phyloP scores from a whole-genome alignment of 2,888 invertebrate species.

The Alloplasta piceator region DNA sequence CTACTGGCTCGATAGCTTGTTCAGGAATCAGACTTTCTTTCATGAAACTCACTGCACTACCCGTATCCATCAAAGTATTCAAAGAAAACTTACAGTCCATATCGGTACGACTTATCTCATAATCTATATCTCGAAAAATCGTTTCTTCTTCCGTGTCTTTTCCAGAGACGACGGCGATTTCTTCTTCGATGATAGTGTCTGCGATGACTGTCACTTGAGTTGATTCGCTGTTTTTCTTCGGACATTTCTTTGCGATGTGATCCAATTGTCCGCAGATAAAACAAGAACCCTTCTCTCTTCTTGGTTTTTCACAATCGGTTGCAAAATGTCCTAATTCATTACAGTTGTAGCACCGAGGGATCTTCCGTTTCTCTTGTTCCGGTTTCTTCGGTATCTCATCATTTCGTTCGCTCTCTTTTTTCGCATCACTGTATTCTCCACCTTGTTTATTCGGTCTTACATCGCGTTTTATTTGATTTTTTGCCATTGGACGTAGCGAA shows the following conservation, averaged over 20 bases:
- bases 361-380: constrained; percentile 27
- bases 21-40: constrained; percentile 49
- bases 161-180: neutral
- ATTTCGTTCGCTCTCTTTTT: neutral
- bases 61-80: constrained; percentile 47
- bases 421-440: neutral
- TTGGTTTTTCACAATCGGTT: constrained; percentile 11
- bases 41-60: constrained; percentile 52
- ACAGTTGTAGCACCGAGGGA: constrained; percentile 39
- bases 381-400: constrained; percentile 11
- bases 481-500: constrained; percentile 26
- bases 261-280: constrained; percentile 42
- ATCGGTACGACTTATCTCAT: constrained; percentile 1
- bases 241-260: constrained; percentile 37
- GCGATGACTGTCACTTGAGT: constrained; percentile 22
- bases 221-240: constrained; percentile 3
- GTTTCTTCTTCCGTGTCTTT: constrained; percentile 13
- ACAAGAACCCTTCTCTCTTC: constrained; percentile 35
- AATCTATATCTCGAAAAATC: constrained; percentile 3
- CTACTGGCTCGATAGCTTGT: constrained; percentile 26
- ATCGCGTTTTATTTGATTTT: constrained; percentile 21
- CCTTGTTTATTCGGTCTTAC: neutral
- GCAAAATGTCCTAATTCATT: constrained; percentile 29
- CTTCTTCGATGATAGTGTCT: constrained; percentile 6
- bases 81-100: neutral